These are phyloP conservation scores for Urocyon cinereoargenteus DNA, from an alignment of 2,797 vertebrate genomes.

Conservation along the genomic window DNA sequence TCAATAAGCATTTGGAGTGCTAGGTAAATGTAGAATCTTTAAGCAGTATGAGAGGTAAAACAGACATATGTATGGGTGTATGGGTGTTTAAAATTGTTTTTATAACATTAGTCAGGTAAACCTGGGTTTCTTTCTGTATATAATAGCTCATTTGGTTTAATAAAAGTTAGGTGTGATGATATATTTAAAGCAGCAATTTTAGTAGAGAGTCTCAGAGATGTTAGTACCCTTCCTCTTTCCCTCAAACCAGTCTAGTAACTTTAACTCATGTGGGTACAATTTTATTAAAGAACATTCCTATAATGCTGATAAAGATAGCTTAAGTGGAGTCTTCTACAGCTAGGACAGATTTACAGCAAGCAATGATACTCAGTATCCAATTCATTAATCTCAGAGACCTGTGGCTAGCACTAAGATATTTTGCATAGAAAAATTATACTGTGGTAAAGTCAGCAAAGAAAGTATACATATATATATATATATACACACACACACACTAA, in stretches of 20 bases:
- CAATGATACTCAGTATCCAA: neutral
- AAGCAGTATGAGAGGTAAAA: neutral
- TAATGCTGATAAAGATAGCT: neutral
- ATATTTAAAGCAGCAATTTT: neutral
- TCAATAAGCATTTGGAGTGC: neutral
- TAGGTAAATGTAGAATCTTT: neutral
- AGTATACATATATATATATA: neutral
- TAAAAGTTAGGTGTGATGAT: neutral
- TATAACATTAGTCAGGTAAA: neutral
- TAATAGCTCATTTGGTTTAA: neutral
- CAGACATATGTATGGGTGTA: neutral
- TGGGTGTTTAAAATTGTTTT: constrained; percentile 15
- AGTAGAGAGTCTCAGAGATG: neutral
- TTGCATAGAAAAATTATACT: neutral
- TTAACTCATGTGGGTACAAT: neutral
- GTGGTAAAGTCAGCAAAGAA: neutral
- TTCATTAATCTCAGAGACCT: constrained; percentile 7
- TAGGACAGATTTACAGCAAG: neutral
- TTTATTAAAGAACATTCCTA: neutral
- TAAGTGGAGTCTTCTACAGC: neutral
- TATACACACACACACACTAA: neutral
- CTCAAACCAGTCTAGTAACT: neutral
- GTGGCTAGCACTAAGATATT: neutral
- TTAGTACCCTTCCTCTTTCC: neutral
- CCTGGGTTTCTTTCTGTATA: neutral